phyloP scores from a whole-genome alignment of 1,140 invertebrate species.

The Diorhabda carinulata region DNA sequence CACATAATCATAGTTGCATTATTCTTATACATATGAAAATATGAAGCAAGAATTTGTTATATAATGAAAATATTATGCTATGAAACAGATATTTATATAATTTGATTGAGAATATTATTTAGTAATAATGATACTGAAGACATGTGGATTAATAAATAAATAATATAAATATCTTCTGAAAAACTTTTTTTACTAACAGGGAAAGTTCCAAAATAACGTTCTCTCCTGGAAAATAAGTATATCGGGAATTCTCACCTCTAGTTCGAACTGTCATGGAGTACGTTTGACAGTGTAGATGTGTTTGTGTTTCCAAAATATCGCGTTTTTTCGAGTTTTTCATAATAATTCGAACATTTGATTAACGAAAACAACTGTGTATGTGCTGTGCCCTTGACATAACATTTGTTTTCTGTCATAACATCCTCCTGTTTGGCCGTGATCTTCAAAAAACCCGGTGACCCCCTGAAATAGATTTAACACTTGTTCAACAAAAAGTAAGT shows the following conservation, averaged over 20 bases:
- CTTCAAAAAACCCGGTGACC: conserved; percentile 27
- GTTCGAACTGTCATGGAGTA: conserved; percentile 42
- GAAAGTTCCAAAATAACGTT: neutral
- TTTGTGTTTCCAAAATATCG: conserved; percentile 44
- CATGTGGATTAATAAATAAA: neutral
- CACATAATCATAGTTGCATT: too few species aligned
- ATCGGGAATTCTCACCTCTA: conserved; percentile 16
- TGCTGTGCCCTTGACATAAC: conserved; percentile 25
- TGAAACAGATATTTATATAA: too few species aligned
- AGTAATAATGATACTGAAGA: neutral
- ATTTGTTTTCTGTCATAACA: conserved; percentile 27
- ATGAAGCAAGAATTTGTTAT: too few species aligned
- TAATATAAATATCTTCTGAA: neutral
- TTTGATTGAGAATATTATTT: too few species aligned
- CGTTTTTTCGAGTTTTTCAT: conserved; percentile 39
- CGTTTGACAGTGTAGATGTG: conserved; percentile 42
- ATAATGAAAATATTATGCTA: too few species aligned
- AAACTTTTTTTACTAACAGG: neutral
- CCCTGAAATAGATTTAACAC: conserved; percentile 28
- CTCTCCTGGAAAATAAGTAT: neutral
- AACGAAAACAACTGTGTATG: conserved; percentile 30
- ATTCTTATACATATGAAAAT: too few species aligned
- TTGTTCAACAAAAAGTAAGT: conserved; percentile 23
- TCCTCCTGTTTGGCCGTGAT: conserved; percentile 18
- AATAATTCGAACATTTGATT: conserved; percentile 34